A percentile compares a stretch with the other conserved stretches of the same genome.
phyloP scores from a whole-genome alignment of 2,113 vertebrate species.

The Arizona elegans region DNA sequence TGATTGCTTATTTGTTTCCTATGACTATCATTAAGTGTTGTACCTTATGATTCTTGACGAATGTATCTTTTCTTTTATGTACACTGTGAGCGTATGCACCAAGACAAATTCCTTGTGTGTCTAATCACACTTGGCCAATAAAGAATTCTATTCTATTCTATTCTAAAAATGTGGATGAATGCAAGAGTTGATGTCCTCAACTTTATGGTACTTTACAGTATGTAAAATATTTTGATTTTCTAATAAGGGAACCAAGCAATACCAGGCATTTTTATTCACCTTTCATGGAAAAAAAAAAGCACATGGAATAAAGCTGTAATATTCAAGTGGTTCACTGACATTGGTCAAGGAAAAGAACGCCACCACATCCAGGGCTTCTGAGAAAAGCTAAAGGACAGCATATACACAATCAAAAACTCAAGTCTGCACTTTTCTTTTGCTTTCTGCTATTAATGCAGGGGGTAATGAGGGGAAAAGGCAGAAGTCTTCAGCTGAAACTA shows the following conservation, averaged over 20 bases:
- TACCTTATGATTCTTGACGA: too few species aligned
- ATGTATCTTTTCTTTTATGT: too few species aligned
- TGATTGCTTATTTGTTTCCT: too few species aligned
- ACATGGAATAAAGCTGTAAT: background rate
- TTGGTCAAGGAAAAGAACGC: constrained; percentile 1
- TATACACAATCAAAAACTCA: constrained; percentile 16
- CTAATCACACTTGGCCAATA: too few species aligned
- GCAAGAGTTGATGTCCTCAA: background rate
- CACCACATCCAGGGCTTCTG: background rate
- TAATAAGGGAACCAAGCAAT: background rate
- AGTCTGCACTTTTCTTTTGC: background rate
- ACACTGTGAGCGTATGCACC: too few species aligned
- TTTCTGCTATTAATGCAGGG: background rate
- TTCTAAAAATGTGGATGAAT: background rate
- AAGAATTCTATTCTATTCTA: too few species aligned
- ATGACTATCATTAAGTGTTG: too few species aligned
- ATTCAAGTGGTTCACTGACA: constrained; percentile 7
- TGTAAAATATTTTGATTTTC: background rate
- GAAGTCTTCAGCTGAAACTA: background rate
- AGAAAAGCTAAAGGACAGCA: constrained; percentile 26
- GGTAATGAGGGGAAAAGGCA: constrained; percentile 8
- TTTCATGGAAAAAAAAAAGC: background rate
- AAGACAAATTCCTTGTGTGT: too few species aligned
- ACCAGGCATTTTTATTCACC: background rate
- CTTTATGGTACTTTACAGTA: background rate